Evolutionary conservation across 1,140 invertebrate species (phyloP), one percentile per base, ranked within the genome.

Genomic region (Eurosta solidaginis): DNA sequence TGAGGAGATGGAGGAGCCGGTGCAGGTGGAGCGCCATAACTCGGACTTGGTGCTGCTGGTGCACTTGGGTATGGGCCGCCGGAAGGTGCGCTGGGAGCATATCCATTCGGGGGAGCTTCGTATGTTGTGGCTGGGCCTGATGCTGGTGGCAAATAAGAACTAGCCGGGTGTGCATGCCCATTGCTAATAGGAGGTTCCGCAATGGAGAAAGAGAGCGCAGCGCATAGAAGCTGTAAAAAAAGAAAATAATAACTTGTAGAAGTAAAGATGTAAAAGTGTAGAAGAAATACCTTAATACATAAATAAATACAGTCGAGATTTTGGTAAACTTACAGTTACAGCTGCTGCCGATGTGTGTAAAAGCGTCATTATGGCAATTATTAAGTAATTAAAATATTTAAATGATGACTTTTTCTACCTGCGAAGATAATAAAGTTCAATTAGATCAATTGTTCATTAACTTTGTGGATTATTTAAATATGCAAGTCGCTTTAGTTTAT

Each of bases 11-110:
- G 44, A n/a, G 85, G 81, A 25, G 74, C 42, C 63, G 40, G 75
- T 54, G 44, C 85, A 49, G 83, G 81, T 17, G 90, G 90, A 0
- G 89, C 85, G 0, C 90, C 90, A 77, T 90, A 90, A 59, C 80
- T 89, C 3, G 81, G 84, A 3, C 81, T 89, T 78, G 89, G 82
- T 7, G 83, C 84, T 78, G 63, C 76, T 0, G 87, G 83, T 36
- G 88, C 81, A 25, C 84, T 79, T 77, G 83, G 83, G 80, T 88
- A 90, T 0, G 85, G 83, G 0, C 83, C 83, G 4, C 84, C 78
- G 3, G 80, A 47, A 33, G 80, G 77, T 9, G 79, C 52, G 36
- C 76, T 75, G 54, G 79, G 77, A 0, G 76, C 77, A 78, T 80
- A 79, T 45, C 78, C 52, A 54, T 68, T 79, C 2, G 54, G 29